phyloP scores from a whole-genome alignment of 2,797 vertebrate species.

The Rhincodon typus region DNA sequence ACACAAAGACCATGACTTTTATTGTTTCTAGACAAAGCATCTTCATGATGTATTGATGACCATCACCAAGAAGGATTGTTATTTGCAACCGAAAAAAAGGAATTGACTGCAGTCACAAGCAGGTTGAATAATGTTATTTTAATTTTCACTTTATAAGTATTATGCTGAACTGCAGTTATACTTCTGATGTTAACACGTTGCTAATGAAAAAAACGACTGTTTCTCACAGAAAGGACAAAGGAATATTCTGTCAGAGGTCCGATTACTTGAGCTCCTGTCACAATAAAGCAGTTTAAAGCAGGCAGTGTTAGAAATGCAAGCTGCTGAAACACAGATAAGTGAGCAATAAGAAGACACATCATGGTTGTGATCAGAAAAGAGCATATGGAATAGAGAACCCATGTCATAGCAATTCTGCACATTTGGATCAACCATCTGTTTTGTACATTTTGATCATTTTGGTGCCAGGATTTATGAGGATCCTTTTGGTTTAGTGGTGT shows the following conservation, averaged over 20 bases:
- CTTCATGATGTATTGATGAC: neutral
- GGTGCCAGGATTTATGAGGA: neutral
- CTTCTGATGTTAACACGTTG: neutral
- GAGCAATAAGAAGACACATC: neutral
- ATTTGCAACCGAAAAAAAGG: neutral
- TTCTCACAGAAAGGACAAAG: slow-evolving; percentile 1
- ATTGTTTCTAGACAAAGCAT: neutral
- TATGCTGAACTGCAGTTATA: neutral
- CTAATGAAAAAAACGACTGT: neutral
- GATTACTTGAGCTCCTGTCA: neutral
- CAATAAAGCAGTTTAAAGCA: neutral
- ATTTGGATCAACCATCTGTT: neutral
- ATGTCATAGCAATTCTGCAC: neutral
- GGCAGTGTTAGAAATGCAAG: neutral
- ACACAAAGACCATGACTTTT: neutral
- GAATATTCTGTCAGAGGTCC: neutral
- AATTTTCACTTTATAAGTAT: neutral
- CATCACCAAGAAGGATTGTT: neutral
- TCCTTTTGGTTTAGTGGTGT: neutral
- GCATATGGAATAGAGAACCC: neutral
- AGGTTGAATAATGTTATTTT: neutral
- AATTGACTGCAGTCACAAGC: neutral
- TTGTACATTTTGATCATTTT: neutral
- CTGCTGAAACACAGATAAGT: neutral
- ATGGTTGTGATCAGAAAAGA: neutral